Base-by-base conservation (phyloP, 2,888 invertebrate species). In the Neoaliturus tenellus region DNA sequence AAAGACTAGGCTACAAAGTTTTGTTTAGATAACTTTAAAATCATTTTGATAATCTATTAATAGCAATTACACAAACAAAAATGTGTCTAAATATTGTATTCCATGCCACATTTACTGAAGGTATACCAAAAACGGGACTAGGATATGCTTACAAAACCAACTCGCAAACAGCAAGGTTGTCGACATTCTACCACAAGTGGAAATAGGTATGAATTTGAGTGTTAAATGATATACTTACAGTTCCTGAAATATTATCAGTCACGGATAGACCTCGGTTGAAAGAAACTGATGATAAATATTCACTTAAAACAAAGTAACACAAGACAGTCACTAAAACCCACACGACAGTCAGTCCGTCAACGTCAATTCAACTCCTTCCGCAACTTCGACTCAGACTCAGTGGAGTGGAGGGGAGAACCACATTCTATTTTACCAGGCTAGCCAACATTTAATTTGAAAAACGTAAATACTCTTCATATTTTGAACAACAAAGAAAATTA, bases 151-250 rank as follows among this genome's bases (percentile, higher is more conserved):
- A n/a, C n/a, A n/a, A n/a, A n/a, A n/a, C n/a, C n/a, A n/a, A n/a
- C n/a, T n/a, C n/a, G n/a, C n/a, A n/a, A n/a, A n/a, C n/a, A 62
- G 62, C 28, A 62, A 62, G 62, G 62, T 62, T 62, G 62, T 17
- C 4, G 0, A 62, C 62, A n/a, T 8, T 14, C 31, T 1, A 28
- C 1, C 14, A 8, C 31, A 20, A 55, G n/a, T n/a, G n/a, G n/a
- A 28, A 5, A 25, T 28, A 14, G 28, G 62, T 2, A 1, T 28
- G 28, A 25, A 17, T 62, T 2, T 14, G n/a, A n/a, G n/a, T 20
- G 20, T 25, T 28, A 62, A 31, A 62, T 28, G 5, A 20, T 25
- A 12, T 28, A 62, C 62, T 62, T 62, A 62, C 62, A 31, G 28
- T 62, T 62, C 1, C 4, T 28, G n/a, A 28, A 28, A 3, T 12